Evolutionary conservation across 2,113 vertebrate species (phyloP), one percentile per base, ranked within the genome.

Genomic region (Thamnophis sirtalis): DNA sequence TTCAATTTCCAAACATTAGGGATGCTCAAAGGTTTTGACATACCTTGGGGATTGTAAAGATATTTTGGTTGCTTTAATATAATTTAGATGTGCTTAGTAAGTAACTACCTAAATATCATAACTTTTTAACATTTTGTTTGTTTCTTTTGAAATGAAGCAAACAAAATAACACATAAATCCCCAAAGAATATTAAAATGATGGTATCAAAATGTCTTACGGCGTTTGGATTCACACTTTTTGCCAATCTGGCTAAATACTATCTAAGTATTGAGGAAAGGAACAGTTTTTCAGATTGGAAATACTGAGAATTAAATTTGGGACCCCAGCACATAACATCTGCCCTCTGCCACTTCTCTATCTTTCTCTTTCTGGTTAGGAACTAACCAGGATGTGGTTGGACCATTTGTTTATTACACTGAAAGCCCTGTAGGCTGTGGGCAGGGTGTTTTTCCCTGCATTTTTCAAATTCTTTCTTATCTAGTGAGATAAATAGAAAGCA

Each of bases 311-410:
- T 87, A 53, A 55, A 33, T 13, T 38, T 88, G 53, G n/a, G 54
- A 1, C 49, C 5, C 54, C 58, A 33, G 50, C 50, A 38, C 24
- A 24, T 24, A 88, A 54, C 3, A n/a, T 28, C 19, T 87, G 50
- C 11, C 21, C 17, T 51, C 15, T 51, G 54, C 58, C 48, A 89
- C 17, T 73, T 33, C 48, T 80, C 86, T 93, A 48, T 84, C 87
- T 0, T 95, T 96, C 91, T 63, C 3, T 89, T 89, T 50, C 8
- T 50, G 28, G 58, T 91, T 95, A 91, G 84, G 87, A 96, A 58
- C 48, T 94, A 91, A 92, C 95, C 91, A 92, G 93, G 94, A 94
- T 94, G 94, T 96, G 94, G 92, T 94, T 94, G 38, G n/a, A 3
- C 73, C 73, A 80, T 80, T 73, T 94, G 93, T 50, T 92, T 91